Base-by-base conservation (phyloP, 2,113 vertebrate species). In the Mionectes macconnelli region DNA sequence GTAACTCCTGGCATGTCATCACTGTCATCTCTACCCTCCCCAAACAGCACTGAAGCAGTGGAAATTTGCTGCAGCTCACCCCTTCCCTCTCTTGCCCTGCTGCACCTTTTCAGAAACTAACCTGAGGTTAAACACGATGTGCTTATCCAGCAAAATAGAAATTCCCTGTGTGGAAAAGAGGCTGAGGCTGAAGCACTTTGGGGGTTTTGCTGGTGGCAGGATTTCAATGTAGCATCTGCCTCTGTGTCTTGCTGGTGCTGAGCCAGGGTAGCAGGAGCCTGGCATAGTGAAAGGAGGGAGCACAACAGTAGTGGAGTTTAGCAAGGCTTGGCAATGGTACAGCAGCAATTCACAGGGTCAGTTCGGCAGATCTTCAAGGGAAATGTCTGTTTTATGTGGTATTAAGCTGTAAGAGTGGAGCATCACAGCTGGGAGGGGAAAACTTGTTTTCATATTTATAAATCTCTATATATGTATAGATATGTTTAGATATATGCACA, bases 1-100 rank as follows among this genome's bases (percentile, higher is more conserved):
- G 8, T 39, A n/a, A 23, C 42, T 55, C 16, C 27, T 20, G 52
- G 16, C 8, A 2, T 17, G 70, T 78, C 31, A 8, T 6, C 15
- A 1, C 28, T 67, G 25, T 39, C 1, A 2, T 8, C 39, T 67
- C 59, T 60, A 63, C 45, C n/a, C 10, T 76, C 15, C 35, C 18
- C 30, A 42, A 19, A 10, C 9, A n/a, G 10, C 1, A 1, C 6
- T 23, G 67, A 21, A 33, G 47, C 15, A 35, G 37, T 5, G 49
- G 19, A 66, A 14, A 25, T 8, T 4, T 23, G 49, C 60, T 60
- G 44, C 60, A 23, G 40, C 28, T 62, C 44, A 15, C 14, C 27
- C 28, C 20, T 33, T 52, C 24, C 31, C 17, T 14, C 6, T 5
- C 10, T 22, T 0, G 0, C 14, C 33, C 39, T 4, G 0, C 31